Base-by-base conservation (phyloP, 2,113 vertebrate species). In the Prionailurus bengalensis region DNA sequence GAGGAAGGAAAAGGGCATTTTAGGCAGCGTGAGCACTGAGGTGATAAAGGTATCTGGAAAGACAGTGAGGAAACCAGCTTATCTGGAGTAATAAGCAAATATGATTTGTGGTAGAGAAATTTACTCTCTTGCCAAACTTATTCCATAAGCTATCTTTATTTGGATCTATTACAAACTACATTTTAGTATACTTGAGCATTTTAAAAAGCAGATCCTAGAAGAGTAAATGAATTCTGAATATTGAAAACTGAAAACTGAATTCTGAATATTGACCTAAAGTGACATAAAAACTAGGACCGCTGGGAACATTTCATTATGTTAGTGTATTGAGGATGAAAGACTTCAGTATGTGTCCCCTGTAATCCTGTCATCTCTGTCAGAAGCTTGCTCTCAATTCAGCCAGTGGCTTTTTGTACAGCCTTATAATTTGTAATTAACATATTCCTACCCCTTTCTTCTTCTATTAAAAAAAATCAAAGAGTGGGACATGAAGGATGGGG, bases 61-160 rank as follows among this genome's bases (percentile, higher is more conserved):
- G 84, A 31, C 33, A 78, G 31, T 4, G 10, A 68, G 39, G 74
- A 96, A 68, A 61, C 25, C 39, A 53, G 51, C 65, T 84, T 76
- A 45, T 76, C 29, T 95, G 70, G 29, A 94, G 5, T 93, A 63
- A n/a, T 58, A 93, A 84, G 21, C 48, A 76, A 84, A 85, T 81
- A 33, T 48, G 31, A 81, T 92, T 71, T 82, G 55, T 95, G 65
- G 70, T 82, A 71, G 53, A 93, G 88, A 97, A 87, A 74, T 91
- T 55, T 88, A 33, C 90, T 85, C 73, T 91, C 45, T 94, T 84
- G n/a, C 27, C 31, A 89, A 42, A 5, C 89, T 92, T 76, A 71
- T 90, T 87, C 80, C 29, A 17, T 89, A 65, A 92, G n/a, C 51
- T 78, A 48, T 66, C 31, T 96, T 93, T 68, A 89, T 74, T 96